These are phyloP conservation scores for Oligia latruncula DNA, from an alignment of 2,888 invertebrate species.

Conservation along the genomic window DNA sequence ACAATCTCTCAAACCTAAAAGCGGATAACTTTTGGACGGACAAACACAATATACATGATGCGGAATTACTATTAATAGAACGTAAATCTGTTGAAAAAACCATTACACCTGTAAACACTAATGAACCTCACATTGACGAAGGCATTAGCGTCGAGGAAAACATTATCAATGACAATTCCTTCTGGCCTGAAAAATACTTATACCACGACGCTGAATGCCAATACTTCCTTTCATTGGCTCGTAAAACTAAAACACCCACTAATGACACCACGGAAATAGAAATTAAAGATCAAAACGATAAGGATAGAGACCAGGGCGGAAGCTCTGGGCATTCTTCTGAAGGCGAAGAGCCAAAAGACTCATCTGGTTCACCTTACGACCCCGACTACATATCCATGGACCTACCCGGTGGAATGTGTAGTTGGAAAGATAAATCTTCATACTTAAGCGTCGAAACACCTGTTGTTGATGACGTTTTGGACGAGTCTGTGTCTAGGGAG, in stretches of 20 bases:
- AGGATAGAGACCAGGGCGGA: slow-evolving; percentile 91
- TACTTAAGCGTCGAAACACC: slow-evolving; percentile 92
- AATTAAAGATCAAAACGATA: slow-evolving; percentile 88
- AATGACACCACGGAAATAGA: slow-evolving; percentile 70
- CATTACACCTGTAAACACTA: slow-evolving; percentile 45
- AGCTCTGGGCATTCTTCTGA: slow-evolving; percentile 90
- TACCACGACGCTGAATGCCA: slow-evolving; percentile 92
- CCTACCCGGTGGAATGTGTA: slow-evolving; percentile 94
- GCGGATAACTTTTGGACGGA: slow-evolving; percentile 91
- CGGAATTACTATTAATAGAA: slow-evolving; percentile 84
- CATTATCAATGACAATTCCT: slow-evolving; percentile 85
- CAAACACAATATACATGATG: slow-evolving; percentile 90
- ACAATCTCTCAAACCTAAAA: slow-evolving; percentile 80
- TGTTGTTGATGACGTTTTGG: slow-evolving; percentile 71
- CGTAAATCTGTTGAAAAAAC: slow-evolving; percentile 69
- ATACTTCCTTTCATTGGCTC: slow-evolving; percentile 90
- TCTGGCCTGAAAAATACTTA: slow-evolving; percentile 91
- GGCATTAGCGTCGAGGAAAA: slow-evolving; percentile 76
- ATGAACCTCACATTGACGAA: slow-evolving; percentile 59
- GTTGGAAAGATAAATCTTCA: slow-evolving; percentile 95
- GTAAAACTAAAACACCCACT: slow-evolving; percentile 79
- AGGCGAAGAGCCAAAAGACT: slow-evolving; percentile 78
- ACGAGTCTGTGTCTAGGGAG: slow-evolving; percentile 79
- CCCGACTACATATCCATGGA: slow-evolving; percentile 93
- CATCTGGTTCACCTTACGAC: slow-evolving; percentile 80